Evolutionary conservation across 2,797 vertebrate genomes (phyloP).

Genomic region (Cossypha caffra): DNA sequence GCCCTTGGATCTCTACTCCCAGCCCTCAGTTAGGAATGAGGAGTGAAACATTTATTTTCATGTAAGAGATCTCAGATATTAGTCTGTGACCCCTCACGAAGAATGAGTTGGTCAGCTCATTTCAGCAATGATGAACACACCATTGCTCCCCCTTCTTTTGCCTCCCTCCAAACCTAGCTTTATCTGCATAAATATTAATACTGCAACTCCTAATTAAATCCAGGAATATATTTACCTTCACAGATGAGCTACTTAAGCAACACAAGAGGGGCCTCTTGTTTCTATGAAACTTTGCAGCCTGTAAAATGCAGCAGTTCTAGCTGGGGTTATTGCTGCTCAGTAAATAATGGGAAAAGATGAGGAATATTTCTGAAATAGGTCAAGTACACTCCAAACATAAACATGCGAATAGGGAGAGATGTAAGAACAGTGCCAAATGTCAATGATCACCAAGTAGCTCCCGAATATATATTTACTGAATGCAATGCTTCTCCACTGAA

Average conservation of each 20-base stretch:
- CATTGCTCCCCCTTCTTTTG: background rate
- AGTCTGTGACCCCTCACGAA: background rate
- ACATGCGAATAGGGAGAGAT: slow-evolving; percentile 65
- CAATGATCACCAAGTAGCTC: slow-evolving; percentile 65
- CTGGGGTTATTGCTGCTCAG: slow-evolving; percentile 41
- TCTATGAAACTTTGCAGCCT: slow-evolving; percentile 48
- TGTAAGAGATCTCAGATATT: background rate
- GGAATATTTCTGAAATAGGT: slow-evolving; percentile 69
- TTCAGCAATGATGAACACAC: background rate
- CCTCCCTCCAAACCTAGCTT: background rate
- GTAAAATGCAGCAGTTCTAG: slow-evolving; percentile 34
- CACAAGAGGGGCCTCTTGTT: slow-evolving; percentile 47
- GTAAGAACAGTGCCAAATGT: slow-evolving; percentile 69
- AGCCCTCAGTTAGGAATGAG: background rate
- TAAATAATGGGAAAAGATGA: slow-evolving; percentile 68
- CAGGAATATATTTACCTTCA: slow-evolving; percentile 71
- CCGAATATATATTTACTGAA: slow-evolving; percentile 69
- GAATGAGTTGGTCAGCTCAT: background rate
- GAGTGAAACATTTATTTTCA: background rate
- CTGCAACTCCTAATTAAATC: slow-evolving; percentile 73
- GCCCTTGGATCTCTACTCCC: background rate
- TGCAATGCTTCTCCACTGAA: slow-evolving; percentile 25
- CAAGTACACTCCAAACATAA: slow-evolving; percentile 68
- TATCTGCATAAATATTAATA: slow-evolving; percentile 78
- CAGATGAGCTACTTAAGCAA: slow-evolving; percentile 34